Evolutionary conservation across 2,888 invertebrate genomes (phyloP).

Genomic region (Amphipoea lucens): DNA sequence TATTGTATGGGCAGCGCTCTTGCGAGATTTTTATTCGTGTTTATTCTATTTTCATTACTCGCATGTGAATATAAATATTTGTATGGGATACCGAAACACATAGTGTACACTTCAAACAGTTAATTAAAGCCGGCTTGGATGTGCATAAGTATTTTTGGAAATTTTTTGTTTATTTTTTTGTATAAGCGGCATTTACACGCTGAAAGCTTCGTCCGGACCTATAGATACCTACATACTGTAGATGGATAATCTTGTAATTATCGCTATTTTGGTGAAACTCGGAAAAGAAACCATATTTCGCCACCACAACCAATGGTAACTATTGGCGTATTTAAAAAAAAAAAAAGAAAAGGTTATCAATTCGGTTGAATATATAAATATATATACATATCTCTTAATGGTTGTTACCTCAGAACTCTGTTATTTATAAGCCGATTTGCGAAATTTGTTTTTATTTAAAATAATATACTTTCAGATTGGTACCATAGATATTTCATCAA

Average conservation of each 20-base stretch:
- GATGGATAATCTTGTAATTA: not conserved
- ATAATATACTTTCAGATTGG: no score
- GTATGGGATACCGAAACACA: conserved; percentile 2
- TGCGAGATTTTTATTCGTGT: conserved; percentile 48
- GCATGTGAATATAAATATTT: conserved; percentile 19
- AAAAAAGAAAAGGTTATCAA: no score
- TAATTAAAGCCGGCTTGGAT: not conserved
- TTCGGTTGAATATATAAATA: no score
- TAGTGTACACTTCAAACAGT: not conserved
- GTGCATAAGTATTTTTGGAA: not conserved
- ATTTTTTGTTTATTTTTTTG: not conserved
- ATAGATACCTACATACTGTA: not conserved
- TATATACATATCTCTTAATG: no score
- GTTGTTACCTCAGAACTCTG: no score
- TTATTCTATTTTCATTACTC: conserved; percentile 37
- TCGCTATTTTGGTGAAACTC: not conserved
- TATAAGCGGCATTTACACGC: not conserved
- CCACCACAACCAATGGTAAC: not conserved
- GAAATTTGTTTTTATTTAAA: no score
- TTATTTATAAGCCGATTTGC: no score
- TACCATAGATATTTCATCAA: no score
- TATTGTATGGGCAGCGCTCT: not conserved
- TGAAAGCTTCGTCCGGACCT: not conserved
- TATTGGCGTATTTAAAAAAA: no score
- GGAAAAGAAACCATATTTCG: not conserved